A percentile compares a stretch with the other conserved stretches of the same genome.
Evolutionary conservation across 2,888 invertebrate species (phyloP).

Genomic region (Mimumesa dahlbomi): DNA sequence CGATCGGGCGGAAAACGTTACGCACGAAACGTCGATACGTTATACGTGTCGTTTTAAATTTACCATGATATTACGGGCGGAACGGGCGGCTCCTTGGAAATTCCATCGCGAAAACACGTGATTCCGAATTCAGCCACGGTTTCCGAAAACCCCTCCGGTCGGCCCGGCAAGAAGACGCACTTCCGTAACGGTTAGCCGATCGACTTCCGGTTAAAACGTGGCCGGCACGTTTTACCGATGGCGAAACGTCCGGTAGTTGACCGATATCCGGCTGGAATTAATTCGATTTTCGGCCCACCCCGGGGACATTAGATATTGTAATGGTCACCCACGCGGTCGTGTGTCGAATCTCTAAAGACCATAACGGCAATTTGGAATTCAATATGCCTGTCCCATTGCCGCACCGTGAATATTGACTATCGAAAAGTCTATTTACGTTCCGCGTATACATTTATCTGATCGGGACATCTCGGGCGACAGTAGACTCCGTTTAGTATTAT

Average conservation of each 20-base stretch:
- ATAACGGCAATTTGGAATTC: slow-evolving; percentile 45
- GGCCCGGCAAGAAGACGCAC: slow-evolving; percentile 27
- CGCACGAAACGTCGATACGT: too few species aligned
- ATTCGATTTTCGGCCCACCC: slow-evolving; percentile 55
- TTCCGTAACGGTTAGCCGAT: slow-evolving; percentile 43
- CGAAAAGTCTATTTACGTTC: slow-evolving; percentile 19
- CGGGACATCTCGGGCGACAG: too few species aligned
- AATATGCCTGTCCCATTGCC: slow-evolving; percentile 18
- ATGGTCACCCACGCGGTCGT: slow-evolving; percentile 48
- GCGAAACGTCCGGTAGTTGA: slow-evolving; percentile 58
- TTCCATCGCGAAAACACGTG: too few species aligned
- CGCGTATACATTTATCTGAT: slow-evolving; percentile 14
- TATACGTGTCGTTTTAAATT: too few species aligned
- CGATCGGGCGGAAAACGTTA: too few species aligned
- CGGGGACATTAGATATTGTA: slow-evolving; percentile 54
- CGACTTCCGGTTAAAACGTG: slow-evolving; percentile 25
- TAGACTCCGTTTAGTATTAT: too few species aligned
- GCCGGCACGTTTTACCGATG: slow-evolving; percentile 45
- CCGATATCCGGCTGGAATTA: slow-evolving; percentile 64
- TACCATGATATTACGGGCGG: too few species aligned
- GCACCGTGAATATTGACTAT: slow-evolving; percentile 40
- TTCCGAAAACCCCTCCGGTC: slow-evolving; percentile 19
- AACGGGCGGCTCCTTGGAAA: too few species aligned
- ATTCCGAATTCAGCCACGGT: neutral
- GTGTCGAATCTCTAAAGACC: slow-evolving; percentile 60